A percentile compares a stretch with the other conserved stretches of the same genome.
These are phyloP conservation scores for Platycheirus albimanus DNA, from an alignment of 2,888 invertebrate genomes.

Conservation along the genomic window DNA sequence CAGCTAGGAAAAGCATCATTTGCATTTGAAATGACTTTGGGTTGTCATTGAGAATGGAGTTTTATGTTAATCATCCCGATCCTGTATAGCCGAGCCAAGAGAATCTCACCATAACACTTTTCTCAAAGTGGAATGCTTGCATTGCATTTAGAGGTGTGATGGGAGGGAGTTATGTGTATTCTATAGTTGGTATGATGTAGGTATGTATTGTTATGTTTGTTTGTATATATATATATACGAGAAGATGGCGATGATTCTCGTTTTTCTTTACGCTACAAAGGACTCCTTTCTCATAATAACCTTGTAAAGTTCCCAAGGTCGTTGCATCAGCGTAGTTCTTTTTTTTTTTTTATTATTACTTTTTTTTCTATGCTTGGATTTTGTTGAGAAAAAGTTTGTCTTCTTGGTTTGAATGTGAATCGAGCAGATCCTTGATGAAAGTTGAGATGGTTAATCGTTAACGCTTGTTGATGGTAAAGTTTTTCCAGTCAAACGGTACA, in stretches of 20 bases:
- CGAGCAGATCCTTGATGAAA: constrained; percentile 51
- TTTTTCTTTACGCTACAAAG: constrained; percentile 49
- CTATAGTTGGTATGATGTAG: too few species aligned
- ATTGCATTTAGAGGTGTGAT: constrained; percentile 41
- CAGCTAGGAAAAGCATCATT: constrained; percentile 63
- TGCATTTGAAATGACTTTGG: constrained; percentile 73
- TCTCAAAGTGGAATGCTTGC: constrained; percentile 42
- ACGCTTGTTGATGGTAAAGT: constrained; percentile 63
- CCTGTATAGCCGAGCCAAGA: constrained; percentile 27
- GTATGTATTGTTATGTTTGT: constrained; percentile 1
- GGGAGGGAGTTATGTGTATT: constrained; percentile 39
- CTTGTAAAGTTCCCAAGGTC: constrained; percentile 73
- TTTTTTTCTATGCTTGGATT: too few species aligned
- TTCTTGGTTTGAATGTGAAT: constrained; percentile 52
- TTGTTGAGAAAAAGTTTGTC: constrained; percentile 65
- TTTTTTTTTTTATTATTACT: too few species aligned
- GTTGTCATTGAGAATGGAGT: constrained; percentile 71
- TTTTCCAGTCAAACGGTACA: constrained; percentile 45
- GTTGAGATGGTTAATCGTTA: constrained; percentile 62
- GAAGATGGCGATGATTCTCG: constrained; percentile 32
- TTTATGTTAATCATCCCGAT: constrained; percentile 68
- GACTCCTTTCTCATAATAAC: constrained; percentile 61
- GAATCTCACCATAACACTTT: constrained; percentile 9
- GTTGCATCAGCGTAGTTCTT: constrained; percentile 62
- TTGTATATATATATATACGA: neutral